phyloP scores from a whole-genome alignment of 2,113 vertebrate species.

The Brienomyrus longianalis region DNA sequence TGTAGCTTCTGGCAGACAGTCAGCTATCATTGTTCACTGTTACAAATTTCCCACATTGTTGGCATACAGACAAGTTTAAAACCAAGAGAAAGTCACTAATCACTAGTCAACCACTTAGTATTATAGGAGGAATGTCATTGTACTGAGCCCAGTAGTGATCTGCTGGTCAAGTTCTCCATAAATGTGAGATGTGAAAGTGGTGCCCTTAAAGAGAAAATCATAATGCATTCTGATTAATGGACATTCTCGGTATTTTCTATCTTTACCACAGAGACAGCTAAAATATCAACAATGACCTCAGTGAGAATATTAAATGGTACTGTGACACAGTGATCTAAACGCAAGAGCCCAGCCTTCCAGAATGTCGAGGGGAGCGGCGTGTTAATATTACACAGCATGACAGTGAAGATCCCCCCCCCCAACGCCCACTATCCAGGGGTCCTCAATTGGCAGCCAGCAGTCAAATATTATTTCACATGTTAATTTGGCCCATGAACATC shows the following conservation, averaged over 20 bases:
- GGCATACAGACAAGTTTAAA: neutral
- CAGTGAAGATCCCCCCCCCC: neutral
- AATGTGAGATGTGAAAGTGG: neutral
- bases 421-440: neutral
- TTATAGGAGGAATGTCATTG: neutral
- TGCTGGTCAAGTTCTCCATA: neutral
- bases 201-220: neutral
- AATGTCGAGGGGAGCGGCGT: neutral
- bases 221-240: neutral
- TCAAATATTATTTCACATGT: neutral
- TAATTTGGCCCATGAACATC: neutral
- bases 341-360: neutral
- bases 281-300: neutral
- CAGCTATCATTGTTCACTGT: neutral
- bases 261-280: neutral
- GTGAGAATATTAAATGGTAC: neutral
- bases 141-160: neutral
- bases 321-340: neutral
- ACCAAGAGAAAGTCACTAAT: neutral
- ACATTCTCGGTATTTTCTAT: neutral
- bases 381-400: neutral
- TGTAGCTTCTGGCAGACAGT: neutral
- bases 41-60: neutral
- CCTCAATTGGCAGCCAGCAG: neutral
- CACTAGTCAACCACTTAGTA: neutral